A percentile compares a stretch with the other conserved stretches of the same genome.
Evolutionary conservation across 2,113 vertebrate genomes (phyloP).

Genomic region (Onychostruthus taczanowskii): DNA sequence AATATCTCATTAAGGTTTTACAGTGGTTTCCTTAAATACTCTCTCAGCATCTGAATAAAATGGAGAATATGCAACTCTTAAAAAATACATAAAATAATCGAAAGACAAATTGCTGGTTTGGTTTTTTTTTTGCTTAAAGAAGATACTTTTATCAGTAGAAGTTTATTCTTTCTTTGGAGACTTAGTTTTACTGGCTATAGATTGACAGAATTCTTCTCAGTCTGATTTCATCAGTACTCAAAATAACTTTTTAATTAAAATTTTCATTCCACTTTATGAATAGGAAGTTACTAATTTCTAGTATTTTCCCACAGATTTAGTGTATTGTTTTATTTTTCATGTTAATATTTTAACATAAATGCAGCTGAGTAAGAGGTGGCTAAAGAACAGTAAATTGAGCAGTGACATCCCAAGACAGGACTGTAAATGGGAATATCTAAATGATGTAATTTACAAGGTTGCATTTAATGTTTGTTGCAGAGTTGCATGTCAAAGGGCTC

Average conservation of each 20-base stretch:
- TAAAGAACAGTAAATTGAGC: not conserved
- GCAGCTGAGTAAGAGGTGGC: not conserved
- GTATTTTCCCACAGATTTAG: not conserved
- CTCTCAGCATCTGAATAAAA: not conserved
- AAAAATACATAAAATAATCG: not conserved
- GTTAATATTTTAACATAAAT: not conserved
- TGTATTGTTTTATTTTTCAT: not conserved
- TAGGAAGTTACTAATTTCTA: not conserved
- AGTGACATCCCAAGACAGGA: not conserved
- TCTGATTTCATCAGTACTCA: not conserved
- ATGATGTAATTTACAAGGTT: not conserved
- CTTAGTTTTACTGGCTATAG: not conserved
- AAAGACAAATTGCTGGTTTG: not conserved
- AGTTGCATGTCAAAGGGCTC: conserved; percentile 48
- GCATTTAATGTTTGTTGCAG: not conserved
- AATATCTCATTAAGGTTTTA: conserved; percentile 77
- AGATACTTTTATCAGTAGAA: not conserved
- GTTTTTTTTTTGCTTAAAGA: not conserved
- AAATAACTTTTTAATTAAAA: not conserved
- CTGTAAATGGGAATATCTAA: not conserved
- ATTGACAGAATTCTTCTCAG: not conserved
- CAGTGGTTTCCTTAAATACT: conserved; percentile 27
- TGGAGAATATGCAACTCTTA: conserved; percentile 50
- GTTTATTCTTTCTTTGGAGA: not conserved
- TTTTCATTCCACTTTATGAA: not conserved